Conservation (phyloP, 1,140 invertebrate species). For the Rhizoglyphus robini region DNA sequence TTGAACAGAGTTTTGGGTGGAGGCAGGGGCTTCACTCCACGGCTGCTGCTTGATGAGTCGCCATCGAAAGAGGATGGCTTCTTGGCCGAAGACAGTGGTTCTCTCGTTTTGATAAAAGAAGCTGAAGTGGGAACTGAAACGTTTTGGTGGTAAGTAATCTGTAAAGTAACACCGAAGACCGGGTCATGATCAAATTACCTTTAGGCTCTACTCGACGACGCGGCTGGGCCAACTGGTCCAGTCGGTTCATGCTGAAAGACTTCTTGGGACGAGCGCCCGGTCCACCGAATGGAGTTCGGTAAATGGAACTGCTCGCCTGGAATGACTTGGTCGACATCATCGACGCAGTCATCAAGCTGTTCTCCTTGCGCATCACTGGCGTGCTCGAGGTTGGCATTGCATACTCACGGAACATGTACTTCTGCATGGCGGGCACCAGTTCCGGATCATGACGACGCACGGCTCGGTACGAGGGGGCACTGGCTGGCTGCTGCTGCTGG, state of each 20-base stretch:
- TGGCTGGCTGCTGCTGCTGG: background rate
- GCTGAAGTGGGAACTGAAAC: conserved; percentile 4
- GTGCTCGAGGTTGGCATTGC: background rate
- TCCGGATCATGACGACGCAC: conserved; percentile 16
- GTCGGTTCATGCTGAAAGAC: conserved; percentile 76
- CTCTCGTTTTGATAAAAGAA: background rate
- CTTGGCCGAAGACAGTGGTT: background rate
- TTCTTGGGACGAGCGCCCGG: conserved; percentile 31
- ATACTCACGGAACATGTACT: conserved; percentile 11
- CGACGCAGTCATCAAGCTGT: background rate
- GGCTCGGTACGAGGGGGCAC: background rate
- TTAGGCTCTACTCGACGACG: conserved; percentile 33
- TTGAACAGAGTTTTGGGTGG: conserved; percentile 7
- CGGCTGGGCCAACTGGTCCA: conserved; percentile 66
- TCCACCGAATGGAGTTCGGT: background rate
- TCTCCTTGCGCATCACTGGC: background rate
- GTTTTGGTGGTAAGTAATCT: background rate
- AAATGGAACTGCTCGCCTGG: background rate
- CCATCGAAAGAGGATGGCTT: background rate
- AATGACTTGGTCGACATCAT: conserved; percentile 11
- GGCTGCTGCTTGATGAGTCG: background rate
- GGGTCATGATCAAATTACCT: background rate
- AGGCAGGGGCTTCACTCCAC: background rate
- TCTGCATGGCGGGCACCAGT: conserved; percentile 12
- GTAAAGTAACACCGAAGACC: background rate